A percentile compares a stretch with the other conserved stretches of the same genome.
Conservation (phyloP, 2,113 vertebrate species). For the Crotalus tigris region DNA sequence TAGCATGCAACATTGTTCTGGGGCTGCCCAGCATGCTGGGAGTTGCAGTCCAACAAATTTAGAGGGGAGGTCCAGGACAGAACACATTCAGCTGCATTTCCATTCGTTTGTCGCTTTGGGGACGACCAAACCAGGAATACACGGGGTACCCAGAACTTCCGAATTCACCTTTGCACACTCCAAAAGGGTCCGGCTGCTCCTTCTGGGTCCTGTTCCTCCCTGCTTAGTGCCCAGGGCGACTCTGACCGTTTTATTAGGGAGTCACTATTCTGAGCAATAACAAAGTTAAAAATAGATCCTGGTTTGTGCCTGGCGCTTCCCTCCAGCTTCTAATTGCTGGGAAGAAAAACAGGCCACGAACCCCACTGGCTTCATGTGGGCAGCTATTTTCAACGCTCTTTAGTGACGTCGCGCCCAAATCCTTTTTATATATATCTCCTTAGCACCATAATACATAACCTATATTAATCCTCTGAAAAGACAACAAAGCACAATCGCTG, state of each 20-base stretch:
- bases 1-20: background rate
- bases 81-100: background rate
- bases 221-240: background rate
- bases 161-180: background rate
- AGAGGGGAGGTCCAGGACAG: background rate
- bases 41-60: background rate
- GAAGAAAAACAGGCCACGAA: background rate
- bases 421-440: too few species aligned
- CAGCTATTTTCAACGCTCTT: background rate
- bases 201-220: background rate
- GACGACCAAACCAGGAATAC: background rate
- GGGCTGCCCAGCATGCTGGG: background rate
- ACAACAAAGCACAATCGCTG: background rate
- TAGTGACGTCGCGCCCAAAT: background rate
- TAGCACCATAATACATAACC: background rate
- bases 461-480: background rate
- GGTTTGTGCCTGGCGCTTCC: background rate
- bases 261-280: background rate
- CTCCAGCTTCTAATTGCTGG: background rate
- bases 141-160: too few species aligned
- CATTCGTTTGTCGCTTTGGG: background rate
- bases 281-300: conserved; percentile 14
- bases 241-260: background rate
- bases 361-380: background rate
- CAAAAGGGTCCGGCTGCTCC: background rate